Evolutionary conservation across 2,888 invertebrate species (phyloP), one percentile per base, ranked within the genome.

Genomic region (Stegophylla sp.): DNA sequence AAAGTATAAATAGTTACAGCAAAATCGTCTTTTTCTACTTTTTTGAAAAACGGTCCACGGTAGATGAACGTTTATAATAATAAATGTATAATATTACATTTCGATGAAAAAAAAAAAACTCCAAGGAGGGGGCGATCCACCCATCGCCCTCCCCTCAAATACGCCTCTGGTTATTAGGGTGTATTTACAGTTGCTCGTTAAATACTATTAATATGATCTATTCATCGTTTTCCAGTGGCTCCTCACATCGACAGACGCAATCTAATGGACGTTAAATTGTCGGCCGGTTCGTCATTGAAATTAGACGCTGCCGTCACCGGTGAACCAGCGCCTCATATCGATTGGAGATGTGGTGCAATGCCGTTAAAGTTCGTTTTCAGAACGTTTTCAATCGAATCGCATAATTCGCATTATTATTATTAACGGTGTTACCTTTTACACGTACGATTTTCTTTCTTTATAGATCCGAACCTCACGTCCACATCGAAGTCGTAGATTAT

Each of bases 161-260:
- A n/a, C n/a, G n/a, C n/a, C n/a, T n/a, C n/a, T n/a, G n/a, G n/a
- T n/a, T n/a, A n/a, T n/a, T n/a, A n/a, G n/a, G n/a, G n/a, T n/a
- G n/a, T n/a, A n/a, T n/a, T n/a, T n/a, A n/a, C n/a, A n/a, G n/a
- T n/a, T n/a, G n/a, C n/a, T n/a, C n/a, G n/a, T 34, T 34, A 34
- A 34, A 34, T 7, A 34, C 3, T 5, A 34, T 34, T 34, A 34
- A 34, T 34, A 34, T n/a, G n/a, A n/a, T 34, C 34, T 34, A 34
- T 34, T 34, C 3, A 34, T 34, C 7, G 7, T 20, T 74, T 87
- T 88, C 83, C 86, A 92, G 91, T 97, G 86, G 96, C 97, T 83
- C 98, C 98, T 23, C 95, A 94, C 88, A 98, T 99, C 87, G 97
- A 98, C 88, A 91, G 97, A 83, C 91, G 96, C 84, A 94, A 96